Evolutionary conservation across 2,888 invertebrate genomes (phyloP), one percentile per base, ranked within the genome.

Genomic region (Tholera decimalis): DNA sequence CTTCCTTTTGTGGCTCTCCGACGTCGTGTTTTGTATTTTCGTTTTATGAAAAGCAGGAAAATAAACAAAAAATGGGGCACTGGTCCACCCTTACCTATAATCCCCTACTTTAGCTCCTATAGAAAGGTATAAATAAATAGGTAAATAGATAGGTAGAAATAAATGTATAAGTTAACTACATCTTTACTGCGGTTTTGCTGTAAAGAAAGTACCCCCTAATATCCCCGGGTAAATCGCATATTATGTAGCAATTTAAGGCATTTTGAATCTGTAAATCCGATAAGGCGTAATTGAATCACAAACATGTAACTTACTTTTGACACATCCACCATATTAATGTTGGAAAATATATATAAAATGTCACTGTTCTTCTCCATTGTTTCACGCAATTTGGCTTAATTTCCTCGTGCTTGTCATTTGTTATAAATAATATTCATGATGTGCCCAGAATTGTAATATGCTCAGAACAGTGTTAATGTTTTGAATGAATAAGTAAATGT

Each of bases 11-110:
- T 89, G 80, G 83, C 71, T 81, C 62, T 66, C 83, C 80, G 78
- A 75, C 85, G 77, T 76, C 77, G 79, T 83, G 83, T 88, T 86
- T 89, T 86, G 86, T 90, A 83, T 89, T 88, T 89, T 84, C 83
- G 80, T 91, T 90, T 89, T 90, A 91, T 88, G 89, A 89, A 89
- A 89, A 87, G 82, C 83, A 83, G 86, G 85, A 89, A 88, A 90
- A 88, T 84, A 89, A 89, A 89, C 85, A 89, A 88, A 88, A 86
- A 85, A n/a, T 83, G 64, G 74, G 78, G 73, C 70, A 73, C 77
- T 62, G 64, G 69, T 56, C 60, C 57, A 15, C 49, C 50, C 73
- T 65, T 54, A 69, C 57, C 64, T 50, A 39, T 61, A 57, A 49
- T 49, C 59, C 58, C 59, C 18, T n/a, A n/a, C n/a, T n/a, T n/a